Base-by-base conservation (phyloP, 2,888 invertebrate genomes). In the Ophioninae sp. region DNA sequence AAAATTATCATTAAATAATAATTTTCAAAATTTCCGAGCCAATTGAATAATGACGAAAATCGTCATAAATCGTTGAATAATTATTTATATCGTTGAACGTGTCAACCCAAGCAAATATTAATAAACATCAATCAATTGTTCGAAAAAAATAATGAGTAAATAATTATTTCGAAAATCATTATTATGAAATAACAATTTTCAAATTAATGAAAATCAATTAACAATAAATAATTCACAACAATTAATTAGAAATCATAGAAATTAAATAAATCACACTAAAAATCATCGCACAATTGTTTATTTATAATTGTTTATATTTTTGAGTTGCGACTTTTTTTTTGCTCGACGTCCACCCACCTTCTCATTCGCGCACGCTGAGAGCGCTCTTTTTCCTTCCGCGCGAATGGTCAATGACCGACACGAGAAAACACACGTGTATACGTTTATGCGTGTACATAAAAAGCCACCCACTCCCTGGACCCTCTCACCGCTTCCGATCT, bases 381-480 rank as follows among this genome's bases (percentile, higher is more conserved):
- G 17, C 69, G 56, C 41, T 56, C 22, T n/a, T 37, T 39, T 39
- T n/a, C n/a, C 17, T 20, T 56, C 58, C 7, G 56, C 37, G 30
- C 20, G 30, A 23, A 37, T 64, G 64, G 64, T 30, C 64, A 64
- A 64, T 30, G 64, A 64, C 64, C 64, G 13, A 30, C 30, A 20
- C 61, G 61, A 23, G 61, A 2, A 30, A 37, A 64, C 17, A 17
- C 64, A 17, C 64, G 64, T 23, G 59, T 22, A 22, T 17, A 10
- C 9, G 59, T 22, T 9, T 17, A 10, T 51, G 51, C 51, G 51
- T 51, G 51, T 13, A 51, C 51, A 10, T 51, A 17, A 17, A 51
- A 10, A 17, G 13, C 51, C 51, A 51, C 51, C 51, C 51, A 51
- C 51, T 51, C 51, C 30, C 3, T 51, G 13, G 17, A 17, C 51